Percentiles rank a stretch among this genome's conserved stretches.
These are phyloP conservation scores for Paralvinella palmiformis DNA, from an alignment of 1,140 invertebrate species.

Conservation along the genomic window DNA sequence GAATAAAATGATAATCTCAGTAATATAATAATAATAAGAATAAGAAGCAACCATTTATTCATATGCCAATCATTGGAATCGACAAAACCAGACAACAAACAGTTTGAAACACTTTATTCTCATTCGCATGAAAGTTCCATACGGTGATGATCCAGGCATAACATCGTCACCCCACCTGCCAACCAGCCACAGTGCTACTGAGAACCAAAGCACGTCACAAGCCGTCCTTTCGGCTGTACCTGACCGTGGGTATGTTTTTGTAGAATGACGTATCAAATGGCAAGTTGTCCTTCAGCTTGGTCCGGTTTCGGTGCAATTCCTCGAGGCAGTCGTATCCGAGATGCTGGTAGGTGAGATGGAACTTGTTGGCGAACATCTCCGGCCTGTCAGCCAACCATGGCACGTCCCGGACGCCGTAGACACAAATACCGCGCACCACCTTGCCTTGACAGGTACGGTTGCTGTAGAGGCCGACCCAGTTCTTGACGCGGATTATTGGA, in stretches of 20 bases:
- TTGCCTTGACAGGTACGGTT: constrained; percentile 10
- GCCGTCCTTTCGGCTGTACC: constrained; percentile 16
- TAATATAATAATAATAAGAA: too few relatives aligned
- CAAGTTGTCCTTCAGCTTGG: neutral
- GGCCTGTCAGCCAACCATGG: constrained; percentile 21
- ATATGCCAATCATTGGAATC: too few relatives aligned
- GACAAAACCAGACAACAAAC: too few relatives aligned
- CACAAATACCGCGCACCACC: constrained; percentile 19
- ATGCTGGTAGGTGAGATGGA: constrained; percentile 32
- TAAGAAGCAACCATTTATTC: too few relatives aligned
- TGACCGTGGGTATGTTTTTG: constrained; percentile 16
- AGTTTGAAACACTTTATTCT: too few relatives aligned
- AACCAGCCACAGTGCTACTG: too few relatives aligned
- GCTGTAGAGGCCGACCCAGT: constrained; percentile 16
- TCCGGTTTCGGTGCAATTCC: constrained; percentile 18
- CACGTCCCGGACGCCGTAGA: constrained; percentile 27
- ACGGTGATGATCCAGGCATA: too few relatives aligned
- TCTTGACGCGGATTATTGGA: constrained; percentile 15
- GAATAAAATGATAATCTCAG: too few relatives aligned
- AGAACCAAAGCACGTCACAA: too few relatives aligned
- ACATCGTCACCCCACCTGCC: too few relatives aligned
- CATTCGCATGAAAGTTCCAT: too few relatives aligned
- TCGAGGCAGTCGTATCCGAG: constrained; percentile 21
- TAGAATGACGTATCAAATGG: constrained; percentile 13
- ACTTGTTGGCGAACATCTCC: constrained; percentile 44